A percentile compares a stretch with the other conserved stretches of the same genome.
phyloP scores from a whole-genome alignment of 2,888 invertebrate species.

The Laspeyria flexula region DNA sequence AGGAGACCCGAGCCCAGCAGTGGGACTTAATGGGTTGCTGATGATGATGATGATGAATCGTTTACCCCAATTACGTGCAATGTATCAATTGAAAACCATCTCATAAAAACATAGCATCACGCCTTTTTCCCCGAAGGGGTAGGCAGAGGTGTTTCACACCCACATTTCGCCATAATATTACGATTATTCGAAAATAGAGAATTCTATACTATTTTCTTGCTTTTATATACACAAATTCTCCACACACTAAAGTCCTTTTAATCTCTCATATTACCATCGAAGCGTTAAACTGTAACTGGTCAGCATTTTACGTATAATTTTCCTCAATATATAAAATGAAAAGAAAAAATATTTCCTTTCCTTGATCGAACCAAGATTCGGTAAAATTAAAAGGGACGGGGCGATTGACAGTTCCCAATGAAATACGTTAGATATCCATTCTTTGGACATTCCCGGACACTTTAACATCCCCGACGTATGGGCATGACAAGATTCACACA shows the following conservation, averaged over 20 bases:
- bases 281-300: slow-evolving; percentile 6
- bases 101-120: no score
- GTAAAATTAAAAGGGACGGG: slow-evolving; percentile 38
- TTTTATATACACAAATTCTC: no score
- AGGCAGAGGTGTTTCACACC: no score
- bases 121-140: no score
- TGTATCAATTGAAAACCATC: no score
- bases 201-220: no score
- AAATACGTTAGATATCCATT: slow-evolving; percentile 23
- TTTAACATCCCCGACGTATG: slow-evolving; percentile 9
- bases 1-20: no score
- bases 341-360: slow-evolving; percentile 26
- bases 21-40: no score
- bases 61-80: no score
- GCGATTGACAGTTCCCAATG: slow-evolving; percentile 30
- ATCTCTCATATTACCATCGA: background rate
- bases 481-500: slow-evolving; percentile 21
- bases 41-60: no score
- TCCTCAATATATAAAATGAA: slow-evolving; percentile 19
- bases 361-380: slow-evolving; percentile 23
- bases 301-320: slow-evolving; percentile 12
- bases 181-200: no score
- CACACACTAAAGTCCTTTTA: background rate
- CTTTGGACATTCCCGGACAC: slow-evolving; percentile 12
- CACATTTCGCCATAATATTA: no score